Percentiles rank a stretch among this genome's conserved stretches.
Evolutionary conservation across 2,797 vertebrate genomes (phyloP).

Genomic region (Euthynnus affinis): DNA sequence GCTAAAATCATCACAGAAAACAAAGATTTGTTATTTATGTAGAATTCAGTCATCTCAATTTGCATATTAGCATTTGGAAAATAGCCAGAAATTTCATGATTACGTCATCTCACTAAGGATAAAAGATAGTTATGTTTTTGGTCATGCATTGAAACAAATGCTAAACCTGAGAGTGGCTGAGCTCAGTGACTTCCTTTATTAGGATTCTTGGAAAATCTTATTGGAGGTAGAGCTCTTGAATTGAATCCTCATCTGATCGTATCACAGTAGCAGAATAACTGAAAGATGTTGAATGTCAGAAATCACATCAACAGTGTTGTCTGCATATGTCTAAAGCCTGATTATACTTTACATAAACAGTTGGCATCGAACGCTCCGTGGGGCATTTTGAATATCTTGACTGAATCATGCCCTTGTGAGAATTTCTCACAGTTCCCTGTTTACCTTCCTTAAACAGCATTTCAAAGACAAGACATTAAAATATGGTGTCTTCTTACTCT

Average conservation of each 20-base stretch:
- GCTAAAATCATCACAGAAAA: not conserved
- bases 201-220: conserved; percentile 5
- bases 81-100: not conserved
- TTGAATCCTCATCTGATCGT: not conserved
- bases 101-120: not conserved
- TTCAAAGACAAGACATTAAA: not conserved
- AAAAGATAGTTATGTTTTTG: not conserved
- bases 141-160: conserved; percentile 16
- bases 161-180: conserved; percentile 10
- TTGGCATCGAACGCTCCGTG: not conserved
- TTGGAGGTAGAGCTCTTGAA: not conserved
- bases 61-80: not conserved
- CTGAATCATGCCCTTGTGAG: conserved; percentile 43
- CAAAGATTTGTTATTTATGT: not conserved
- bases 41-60: not conserved
- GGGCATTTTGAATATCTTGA: not conserved
- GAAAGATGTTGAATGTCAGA: not conserved
- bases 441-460: conserved; percentile 31
- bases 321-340: no score
- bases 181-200: conserved; percentile 30
- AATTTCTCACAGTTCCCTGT: conserved; percentile 51
- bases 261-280: not conserved
- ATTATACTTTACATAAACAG: not conserved
- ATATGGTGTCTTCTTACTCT: not conserved
- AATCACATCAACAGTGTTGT: not conserved